Evolutionary conservation across 2,797 vertebrate genomes (phyloP), one percentile per base, ranked within the genome.

Genomic region (Percopsis omiscomaycus): DNA sequence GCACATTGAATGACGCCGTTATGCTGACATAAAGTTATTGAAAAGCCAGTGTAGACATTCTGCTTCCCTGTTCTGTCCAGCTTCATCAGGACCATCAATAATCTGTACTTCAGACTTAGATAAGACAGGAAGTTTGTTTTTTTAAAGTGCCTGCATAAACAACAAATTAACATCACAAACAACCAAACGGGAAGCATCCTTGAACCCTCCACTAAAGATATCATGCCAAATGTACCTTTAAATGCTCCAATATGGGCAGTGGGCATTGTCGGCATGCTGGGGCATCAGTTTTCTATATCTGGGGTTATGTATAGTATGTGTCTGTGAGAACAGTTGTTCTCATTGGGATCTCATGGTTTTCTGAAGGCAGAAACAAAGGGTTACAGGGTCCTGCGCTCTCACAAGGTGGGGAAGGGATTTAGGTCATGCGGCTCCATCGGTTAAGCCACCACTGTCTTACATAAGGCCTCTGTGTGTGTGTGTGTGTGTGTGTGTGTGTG

Each of bases 361-460:
- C 69, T 79, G 57, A 73, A 71, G 52, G 59, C 66, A 80, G 75
- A 87, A 75, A 85, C 71, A 78, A 80, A 79, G 69, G 64, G 73
- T 85, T 79, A 73, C 61, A 16, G 55, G 71, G 65, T 72, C 66
- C 68, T 16, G 51, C 79, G 66, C 68, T 81, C 75, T 80, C 69
- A 81, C 68, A 80, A 83, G 78, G 73, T 91, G 75, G 84, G 86
- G 78, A 86, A 76, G 65, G 78, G 86, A 86, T 89, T 90, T 81
- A 67, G 80, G 81, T 89, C 86, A 89, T 80, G 79, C 74, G 77
- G 85, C 67, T 51, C 14, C 73, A 55, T 69, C 3, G 51, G 68
- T 78, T 84, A 78, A 85, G 82, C 75, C 57, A 49, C 70, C 59
- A 49, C 55, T 42, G 56, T 61, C 62, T 91, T 91, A 84, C 72